Percentiles rank a stretch among this genome's conserved stretches.
Conservation (phyloP, 1,140 invertebrate genomes). For the Aplysia californica region DNA sequence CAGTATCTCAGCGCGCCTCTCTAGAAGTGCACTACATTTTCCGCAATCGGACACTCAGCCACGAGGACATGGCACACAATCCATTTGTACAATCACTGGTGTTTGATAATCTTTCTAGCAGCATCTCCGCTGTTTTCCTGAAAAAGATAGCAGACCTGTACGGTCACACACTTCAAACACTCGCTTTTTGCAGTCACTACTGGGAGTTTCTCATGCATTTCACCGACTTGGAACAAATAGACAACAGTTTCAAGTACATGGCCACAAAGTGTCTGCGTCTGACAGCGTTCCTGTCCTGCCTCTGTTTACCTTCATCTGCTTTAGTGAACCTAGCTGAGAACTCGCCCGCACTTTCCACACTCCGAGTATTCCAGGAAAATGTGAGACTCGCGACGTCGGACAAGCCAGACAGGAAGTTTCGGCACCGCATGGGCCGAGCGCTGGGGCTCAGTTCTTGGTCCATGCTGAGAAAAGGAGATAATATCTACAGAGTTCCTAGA, state of each 20-base stretch:
- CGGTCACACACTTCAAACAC: not conserved
- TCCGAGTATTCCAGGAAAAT: slow-evolving; percentile 15
- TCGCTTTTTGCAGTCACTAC: slow-evolving; percentile 19
- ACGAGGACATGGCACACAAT: slow-evolving; percentile 6
- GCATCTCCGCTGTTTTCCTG: not conserved
- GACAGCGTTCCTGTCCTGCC: not conserved
- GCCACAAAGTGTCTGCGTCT: slow-evolving; percentile 1
- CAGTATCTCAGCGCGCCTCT: not conserved
- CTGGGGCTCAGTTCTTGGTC: not conserved
- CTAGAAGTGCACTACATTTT: slow-evolving; percentile 19
- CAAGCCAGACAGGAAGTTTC: slow-evolving; percentile 1
- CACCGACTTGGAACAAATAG: slow-evolving; percentile 6
- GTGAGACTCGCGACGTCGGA: not conserved
- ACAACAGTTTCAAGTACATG: slow-evolving; percentile 12
- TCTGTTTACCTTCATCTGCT: slow-evolving; percentile 9
- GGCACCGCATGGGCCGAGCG: not conserved
- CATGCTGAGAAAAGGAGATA: slow-evolving; percentile 16
- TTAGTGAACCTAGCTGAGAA: not conserved
- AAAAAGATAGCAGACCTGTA: not conserved
- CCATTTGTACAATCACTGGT: slow-evolving; percentile 7
- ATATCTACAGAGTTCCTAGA: slow-evolving; percentile 11
- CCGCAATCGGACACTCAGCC: not conserved
- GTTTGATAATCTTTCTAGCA: slow-evolving; percentile 22
- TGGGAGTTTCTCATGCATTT: slow-evolving; percentile 26
- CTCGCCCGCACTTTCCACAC: not conserved